Evolutionary conservation across 2,797 vertebrate genomes (phyloP).

Genomic region (Antennarius maculatus): DNA sequence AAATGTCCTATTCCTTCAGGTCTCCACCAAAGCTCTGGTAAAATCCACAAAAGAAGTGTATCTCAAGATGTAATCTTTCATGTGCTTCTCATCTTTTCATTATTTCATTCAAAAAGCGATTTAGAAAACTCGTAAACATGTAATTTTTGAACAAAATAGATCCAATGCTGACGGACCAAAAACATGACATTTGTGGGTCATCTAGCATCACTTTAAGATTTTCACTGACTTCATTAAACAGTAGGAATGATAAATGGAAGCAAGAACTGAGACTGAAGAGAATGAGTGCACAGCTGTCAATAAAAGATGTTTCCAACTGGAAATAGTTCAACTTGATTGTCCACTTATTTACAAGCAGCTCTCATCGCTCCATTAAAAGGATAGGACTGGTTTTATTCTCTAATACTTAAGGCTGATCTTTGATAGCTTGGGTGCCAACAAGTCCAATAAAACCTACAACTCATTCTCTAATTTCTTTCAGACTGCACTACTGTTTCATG

Average conservation of each 20-base stretch:
- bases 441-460: background rate
- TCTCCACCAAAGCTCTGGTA: background rate
- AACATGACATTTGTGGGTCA: conserved; percentile 14
- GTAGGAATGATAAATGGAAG: conserved; percentile 14
- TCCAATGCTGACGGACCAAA: conserved; percentile 13
- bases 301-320: background rate
- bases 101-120: background rate
- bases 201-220: conserved; percentile 1
- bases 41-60: background rate
- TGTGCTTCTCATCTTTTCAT: background rate
- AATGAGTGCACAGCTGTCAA: conserved; percentile 3
- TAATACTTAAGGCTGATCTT: background rate
- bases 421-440: background rate
- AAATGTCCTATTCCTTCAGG: conserved; percentile 1
- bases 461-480: background rate
- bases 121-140: background rate
- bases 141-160: conserved; percentile 1
- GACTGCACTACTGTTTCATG: background rate
- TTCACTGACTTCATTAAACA: conserved; percentile 23
- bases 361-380: background rate
- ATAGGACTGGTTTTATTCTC: background rate
- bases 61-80: background rate
- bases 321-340: background rate
- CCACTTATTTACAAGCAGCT: background rate
- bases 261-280: background rate